These are phyloP conservation scores for Marasmarcha lunaedactyla DNA, from an alignment of 2,888 invertebrate species.

Conservation along the genomic window DNA sequence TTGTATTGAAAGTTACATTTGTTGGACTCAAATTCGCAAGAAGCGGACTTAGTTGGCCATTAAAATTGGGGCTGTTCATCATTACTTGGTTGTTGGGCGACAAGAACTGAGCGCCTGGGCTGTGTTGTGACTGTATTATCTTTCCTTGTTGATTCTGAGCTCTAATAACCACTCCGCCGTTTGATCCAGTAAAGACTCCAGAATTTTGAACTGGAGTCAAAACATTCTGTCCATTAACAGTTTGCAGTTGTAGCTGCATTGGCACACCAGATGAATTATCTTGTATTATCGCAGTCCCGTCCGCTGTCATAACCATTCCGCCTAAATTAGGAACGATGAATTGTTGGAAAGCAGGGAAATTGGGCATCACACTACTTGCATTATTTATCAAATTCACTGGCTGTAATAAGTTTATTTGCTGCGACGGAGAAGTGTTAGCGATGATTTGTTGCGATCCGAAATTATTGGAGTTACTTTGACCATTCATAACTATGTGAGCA, in stretches of 20 bases:
- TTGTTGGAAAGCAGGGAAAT: constrained; percentile 85
- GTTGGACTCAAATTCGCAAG: constrained; percentile 80
- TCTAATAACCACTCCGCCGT: constrained; percentile 84
- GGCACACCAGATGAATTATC: constrained; percentile 76
- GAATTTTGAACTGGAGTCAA: constrained; percentile 79
- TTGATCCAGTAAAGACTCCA: constrained; percentile 72
- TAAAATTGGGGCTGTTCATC: constrained; percentile 78
- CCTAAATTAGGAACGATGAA: constrained; percentile 85
- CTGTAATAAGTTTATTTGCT: constrained; percentile 80
- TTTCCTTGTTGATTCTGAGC: constrained; percentile 80
- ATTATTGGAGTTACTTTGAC: constrained; percentile 72
- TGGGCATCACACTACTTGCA: constrained; percentile 76
- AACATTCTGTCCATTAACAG: constrained; percentile 83
- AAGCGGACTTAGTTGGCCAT: constrained; percentile 83
- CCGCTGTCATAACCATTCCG: constrained; percentile 87
- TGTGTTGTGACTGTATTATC: constrained; percentile 75
- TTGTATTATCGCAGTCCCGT: constrained; percentile 81
- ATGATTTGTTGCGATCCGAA: constrained; percentile 78
- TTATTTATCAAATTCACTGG: constrained; percentile 85
- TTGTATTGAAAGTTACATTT: constrained; percentile 73
- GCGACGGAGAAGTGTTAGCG: constrained; percentile 67
- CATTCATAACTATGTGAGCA: constrained; percentile 83
- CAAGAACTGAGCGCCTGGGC: constrained; percentile 77
- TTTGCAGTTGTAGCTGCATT: constrained; percentile 82
- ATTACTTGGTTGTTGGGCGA: constrained; percentile 83